Conservation (phyloP, 1,140 invertebrate species). For the Samia ricini region DNA sequence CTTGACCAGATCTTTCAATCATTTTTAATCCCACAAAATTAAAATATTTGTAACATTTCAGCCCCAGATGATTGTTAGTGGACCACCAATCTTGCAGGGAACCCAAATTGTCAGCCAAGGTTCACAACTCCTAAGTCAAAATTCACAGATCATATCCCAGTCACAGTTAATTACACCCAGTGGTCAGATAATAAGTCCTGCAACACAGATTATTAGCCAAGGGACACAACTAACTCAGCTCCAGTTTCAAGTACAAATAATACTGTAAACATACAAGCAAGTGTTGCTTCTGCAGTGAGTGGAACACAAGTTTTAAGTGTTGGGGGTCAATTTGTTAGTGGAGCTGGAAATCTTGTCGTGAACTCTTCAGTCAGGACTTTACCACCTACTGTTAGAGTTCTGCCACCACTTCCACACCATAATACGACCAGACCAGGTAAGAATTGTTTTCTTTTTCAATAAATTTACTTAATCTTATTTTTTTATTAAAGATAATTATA, state of each 20-base stretch:
- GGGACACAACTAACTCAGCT: conserved; percentile 35
- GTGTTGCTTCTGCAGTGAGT: conserved; percentile 46
- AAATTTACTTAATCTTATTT: too few relatives aligned
- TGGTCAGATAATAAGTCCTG: conserved; percentile 61
- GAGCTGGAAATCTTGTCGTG: conserved; percentile 51
- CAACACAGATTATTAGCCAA: conserved; percentile 69
- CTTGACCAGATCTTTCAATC: too few relatives aligned
- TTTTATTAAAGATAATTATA: conserved; percentile 1
- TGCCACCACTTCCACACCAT: conserved; percentile 57
- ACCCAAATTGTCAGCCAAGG: conserved; percentile 65
- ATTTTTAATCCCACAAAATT: not conserved
- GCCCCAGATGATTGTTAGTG: conserved; percentile 67
- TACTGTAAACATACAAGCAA: conserved; percentile 45
- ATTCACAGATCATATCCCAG: conserved; percentile 58
- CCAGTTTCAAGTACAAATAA: conserved; percentile 41
- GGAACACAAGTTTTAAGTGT: conserved; percentile 62
- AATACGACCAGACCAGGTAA: conserved; percentile 62
- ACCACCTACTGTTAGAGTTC: conserved; percentile 57
- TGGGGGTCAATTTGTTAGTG: conserved; percentile 53
- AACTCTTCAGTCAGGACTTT: conserved; percentile 60
- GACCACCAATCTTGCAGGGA: conserved; percentile 59
- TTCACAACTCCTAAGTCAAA: conserved; percentile 54
- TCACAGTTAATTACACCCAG: conserved; percentile 55
- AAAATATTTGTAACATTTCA: conserved; percentile 33
- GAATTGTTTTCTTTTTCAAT: not conserved